Evolutionary conservation across 2,797 vertebrate species (phyloP).

Genomic region (Brachyalestes nurse): DNA sequence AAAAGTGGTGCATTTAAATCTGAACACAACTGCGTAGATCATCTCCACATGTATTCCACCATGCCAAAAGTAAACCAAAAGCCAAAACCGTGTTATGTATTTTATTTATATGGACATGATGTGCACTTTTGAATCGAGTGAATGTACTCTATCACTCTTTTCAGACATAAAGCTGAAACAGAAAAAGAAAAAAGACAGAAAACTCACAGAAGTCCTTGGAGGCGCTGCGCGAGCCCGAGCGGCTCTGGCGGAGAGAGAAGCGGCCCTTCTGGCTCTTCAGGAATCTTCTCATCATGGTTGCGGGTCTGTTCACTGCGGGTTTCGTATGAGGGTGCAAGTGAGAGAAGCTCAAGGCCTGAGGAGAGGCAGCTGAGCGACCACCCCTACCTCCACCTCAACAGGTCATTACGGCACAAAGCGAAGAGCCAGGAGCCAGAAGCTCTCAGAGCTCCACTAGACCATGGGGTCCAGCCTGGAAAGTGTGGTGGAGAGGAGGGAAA

Average conservation of each 20-base stretch:
- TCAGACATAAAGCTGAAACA: not conserved
- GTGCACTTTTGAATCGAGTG: too few species aligned
- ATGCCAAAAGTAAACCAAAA: not conserved
- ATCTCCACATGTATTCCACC: not conserved
- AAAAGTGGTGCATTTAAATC: not conserved
- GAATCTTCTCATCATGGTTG: conserved; percentile 79
- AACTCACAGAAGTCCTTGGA: conserved; percentile 88
- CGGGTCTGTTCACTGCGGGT: conserved; percentile 65
- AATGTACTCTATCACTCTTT: too few species aligned
- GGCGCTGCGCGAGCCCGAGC: conserved; percentile 72
- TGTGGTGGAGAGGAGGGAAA: not conserved
- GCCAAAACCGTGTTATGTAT: not conserved
- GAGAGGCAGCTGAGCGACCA: conserved; percentile 31
- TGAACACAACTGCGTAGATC: not conserved
- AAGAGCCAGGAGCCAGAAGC: conserved; percentile 25
- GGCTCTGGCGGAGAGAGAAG: conserved; percentile 78
- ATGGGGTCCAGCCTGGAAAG: conserved; percentile 6
- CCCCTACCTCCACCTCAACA: conserved; percentile 19
- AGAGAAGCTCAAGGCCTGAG: conserved; percentile 30
- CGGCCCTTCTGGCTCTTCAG: conserved; percentile 73
- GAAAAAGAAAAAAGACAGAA: not conserved
- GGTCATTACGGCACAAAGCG: conserved; percentile 8
- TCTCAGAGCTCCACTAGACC: conserved; percentile 54
- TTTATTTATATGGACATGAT: not conserved
- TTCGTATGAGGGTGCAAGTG: conserved; percentile 61